These are phyloP conservation scores for Pelagia noctiluca DNA, from an alignment of 30 jellyfish, hydroid and myxozoan species.

Conservation along the genomic window DNA sequence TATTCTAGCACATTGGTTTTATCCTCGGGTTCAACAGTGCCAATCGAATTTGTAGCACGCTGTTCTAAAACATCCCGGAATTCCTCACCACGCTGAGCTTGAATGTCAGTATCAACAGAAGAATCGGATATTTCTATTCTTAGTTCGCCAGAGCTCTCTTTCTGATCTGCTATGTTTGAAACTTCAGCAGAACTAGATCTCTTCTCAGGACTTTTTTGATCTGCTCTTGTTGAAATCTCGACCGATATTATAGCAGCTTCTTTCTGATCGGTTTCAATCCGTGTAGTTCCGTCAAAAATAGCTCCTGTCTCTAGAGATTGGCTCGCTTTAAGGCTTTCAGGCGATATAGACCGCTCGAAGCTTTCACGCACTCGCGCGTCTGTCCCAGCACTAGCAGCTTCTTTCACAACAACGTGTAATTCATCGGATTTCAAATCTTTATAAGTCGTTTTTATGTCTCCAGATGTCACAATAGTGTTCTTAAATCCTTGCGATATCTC, in stretches of 20 bases:
- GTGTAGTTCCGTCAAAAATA: background rate
- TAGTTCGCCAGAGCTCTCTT: background rate
- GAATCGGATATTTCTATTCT: background rate
- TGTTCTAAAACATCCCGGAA: background rate
- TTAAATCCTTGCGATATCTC: constrained; percentile 39
- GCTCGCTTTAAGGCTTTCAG: no score
- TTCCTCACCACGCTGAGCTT: no score
- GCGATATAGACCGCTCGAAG: background rate
- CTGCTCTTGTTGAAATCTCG: background rate
- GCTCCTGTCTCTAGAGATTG: background rate
- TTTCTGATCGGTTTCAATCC: background rate
- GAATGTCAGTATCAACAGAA: no score
- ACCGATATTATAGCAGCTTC: background rate
- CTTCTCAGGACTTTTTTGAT: background rate
- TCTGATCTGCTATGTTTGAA: background rate
- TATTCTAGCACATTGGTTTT: no score
- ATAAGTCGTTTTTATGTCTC: constrained; percentile 26
- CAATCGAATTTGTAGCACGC: background rate
- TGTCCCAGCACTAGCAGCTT: background rate
- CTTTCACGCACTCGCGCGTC: background rate
- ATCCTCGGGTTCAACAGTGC: background rate
- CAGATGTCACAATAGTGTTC: constrained; percentile 69
- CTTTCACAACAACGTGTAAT: background rate
- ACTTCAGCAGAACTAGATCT: background rate
- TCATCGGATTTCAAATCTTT: constrained; percentile 10